Evolutionary conservation across 2,113 vertebrate species (phyloP), one percentile per base, ranked within the genome.

Genomic region (Gymnocephalus cernua): DNA sequence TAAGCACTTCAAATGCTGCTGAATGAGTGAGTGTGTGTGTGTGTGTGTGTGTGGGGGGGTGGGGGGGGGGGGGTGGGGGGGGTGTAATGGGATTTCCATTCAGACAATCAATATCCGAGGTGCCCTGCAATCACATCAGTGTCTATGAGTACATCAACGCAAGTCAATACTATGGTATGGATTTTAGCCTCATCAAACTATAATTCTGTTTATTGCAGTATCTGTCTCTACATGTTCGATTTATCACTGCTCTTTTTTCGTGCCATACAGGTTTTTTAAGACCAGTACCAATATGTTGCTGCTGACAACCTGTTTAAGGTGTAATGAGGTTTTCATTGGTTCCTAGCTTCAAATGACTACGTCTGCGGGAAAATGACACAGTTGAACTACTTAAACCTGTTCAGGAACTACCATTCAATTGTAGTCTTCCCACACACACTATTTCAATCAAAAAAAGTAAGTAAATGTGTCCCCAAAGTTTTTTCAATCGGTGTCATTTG

Each of bases 161-260:
- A 68, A 65, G 87, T 89, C 90, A 64, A 92, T 92, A 81, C 75
- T 69, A 80, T 25, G 7, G 51, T 56, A 89, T 89, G 32, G 92
- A 91, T 88, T 88, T 84, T 74, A 80, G 63, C 69, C 85, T 86
- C 85, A 89, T 90, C 88, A 91, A 88, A 86, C 73, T 84, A 89
- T 90, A 88, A 90, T 79, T 85, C 58, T 89, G 85, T 88, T 84
- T 80, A 88, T 85, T 54, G 74, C 81, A 78, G 81, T 51, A 69
- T 87, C 86, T 74, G 44, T 84, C 74, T 83, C 57, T 29, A 9
- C 16, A 16, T 12, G 25, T 50, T 50, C 54, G 0, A 71, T 81
- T 59, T 58, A 70, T 57, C 77, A 56, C 63, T 38, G 32, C 57
- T 58, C 18, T 47, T 76, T 56, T 63, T 35, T 21, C 48, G 29